Base-by-base conservation (phyloP, 2,888 invertebrate genomes). In the Cerastoderma edule region DNA sequence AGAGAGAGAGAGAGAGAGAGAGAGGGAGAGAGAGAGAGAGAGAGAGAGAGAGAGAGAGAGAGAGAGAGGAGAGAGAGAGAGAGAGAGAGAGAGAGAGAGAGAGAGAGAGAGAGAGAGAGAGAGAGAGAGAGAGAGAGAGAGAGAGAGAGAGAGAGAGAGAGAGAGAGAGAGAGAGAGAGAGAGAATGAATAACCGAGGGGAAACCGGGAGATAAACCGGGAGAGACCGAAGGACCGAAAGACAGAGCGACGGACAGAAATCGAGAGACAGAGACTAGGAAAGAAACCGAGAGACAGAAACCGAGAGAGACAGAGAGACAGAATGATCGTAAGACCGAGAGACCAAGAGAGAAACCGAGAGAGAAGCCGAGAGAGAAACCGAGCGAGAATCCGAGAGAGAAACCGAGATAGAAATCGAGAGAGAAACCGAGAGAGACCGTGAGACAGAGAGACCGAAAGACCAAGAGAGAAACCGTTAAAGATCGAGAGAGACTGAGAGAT, bases 61-160 rank as follows among this genome's bases (percentile, higher is more conserved):
- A 53, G 6, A 67, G 8, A 46, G 27, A 67, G 27, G n/a, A 67
- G 19, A 46, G 19, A 50, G 8, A 67, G 24, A 30, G n/a, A 50
- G 16, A 48, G 46, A 35, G 6, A 32, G 44, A 48, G 16, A 67
- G 46, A 19, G 16, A 50, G 54, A 56, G 67, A 44, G 39, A 44
- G 30, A 46, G 67, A 65, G n/a, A 27, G n/a, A 44, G 10, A 33
- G 65, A 65, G n/a, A 65, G 65, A 65, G n/a, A 65, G 39, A 65
- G 16, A 65, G 65, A 44, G n/a, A 65, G 65, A 65, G 16, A 65
- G 39, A 65, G 16, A 65, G 65, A 65, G n/a, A 65, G 39, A 65
- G 16, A 65, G 39, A 65, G n/a, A 65, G 65, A 65, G 16, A 65
- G 65, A 65, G 16, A 65, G 65, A 69, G 57, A n/a, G n/a, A 53